Evolutionary conservation across 2,888 invertebrate genomes (phyloP).

Genomic region (Ctena decussata): DNA sequence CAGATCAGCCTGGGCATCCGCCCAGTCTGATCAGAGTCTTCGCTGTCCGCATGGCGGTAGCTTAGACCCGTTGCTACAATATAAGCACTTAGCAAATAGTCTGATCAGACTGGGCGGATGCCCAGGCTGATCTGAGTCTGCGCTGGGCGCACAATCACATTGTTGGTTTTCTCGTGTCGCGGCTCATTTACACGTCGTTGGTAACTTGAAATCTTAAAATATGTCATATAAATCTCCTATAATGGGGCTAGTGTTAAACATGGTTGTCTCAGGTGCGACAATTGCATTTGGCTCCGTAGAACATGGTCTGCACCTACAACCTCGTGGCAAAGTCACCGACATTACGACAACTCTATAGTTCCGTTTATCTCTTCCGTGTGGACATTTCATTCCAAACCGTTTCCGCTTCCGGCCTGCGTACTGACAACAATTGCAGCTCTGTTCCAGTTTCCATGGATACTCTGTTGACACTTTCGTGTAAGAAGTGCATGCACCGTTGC

Average conservation of each 20-base stretch:
- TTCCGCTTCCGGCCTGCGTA: conserved; percentile 52
- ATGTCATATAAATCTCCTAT: conserved; percentile 25
- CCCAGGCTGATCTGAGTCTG: no score
- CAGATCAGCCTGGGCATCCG: no score
- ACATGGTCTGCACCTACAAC: conserved; percentile 55
- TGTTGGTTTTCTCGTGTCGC: no score
- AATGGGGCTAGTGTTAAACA: conserved; percentile 49
- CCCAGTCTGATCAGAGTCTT: no score
- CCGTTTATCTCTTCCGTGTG: conserved; percentile 22
- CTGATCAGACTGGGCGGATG: no score
- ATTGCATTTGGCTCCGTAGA: conserved; percentile 38
- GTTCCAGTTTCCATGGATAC: conserved; percentile 43
- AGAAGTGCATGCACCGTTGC: conserved; percentile 50
- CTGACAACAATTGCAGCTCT: conserved; percentile 57
- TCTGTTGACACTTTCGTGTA: conserved; percentile 44
- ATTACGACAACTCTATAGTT: conserved; percentile 28
- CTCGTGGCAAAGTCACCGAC: conserved; percentile 35
- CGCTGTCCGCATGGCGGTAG: no score
- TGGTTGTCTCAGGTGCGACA: conserved; percentile 36
- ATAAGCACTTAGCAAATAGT: no score
- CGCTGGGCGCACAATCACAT: no score
- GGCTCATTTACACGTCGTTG: no score
- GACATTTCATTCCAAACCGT: conserved; percentile 48
- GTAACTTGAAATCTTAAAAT: no score
- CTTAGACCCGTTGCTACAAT: no score